Base-by-base conservation (phyloP, 35 echinoderm and acorn worm genomes). In the Holothuria glaberrima region DNA sequence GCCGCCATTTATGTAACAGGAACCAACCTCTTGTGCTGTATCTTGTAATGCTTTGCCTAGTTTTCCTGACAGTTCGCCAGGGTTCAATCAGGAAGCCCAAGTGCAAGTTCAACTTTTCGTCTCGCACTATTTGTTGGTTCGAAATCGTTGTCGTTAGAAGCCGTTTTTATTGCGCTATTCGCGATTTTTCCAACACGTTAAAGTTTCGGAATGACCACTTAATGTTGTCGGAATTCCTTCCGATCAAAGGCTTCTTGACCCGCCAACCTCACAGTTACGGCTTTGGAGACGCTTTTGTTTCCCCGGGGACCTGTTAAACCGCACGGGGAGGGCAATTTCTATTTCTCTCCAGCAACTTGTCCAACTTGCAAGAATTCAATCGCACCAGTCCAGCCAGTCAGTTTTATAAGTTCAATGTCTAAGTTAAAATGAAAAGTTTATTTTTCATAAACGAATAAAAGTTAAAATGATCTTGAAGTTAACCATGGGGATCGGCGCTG, bases 171-270 rank as follows among this genome's bases (percentile, higher is more conserved):
- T 56, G 57, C 56, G 57, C 58, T 84, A 84, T 84, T 84, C 58
- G 57, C 57, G 56, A 84, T 84, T 61, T 84, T 84, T 69, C 27
- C 57, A 63, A 61, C 80, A 84, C 80, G 80, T 84, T 33, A 84
- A 84, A 84, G 57, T 61, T 61, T 27, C 57, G 54, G 57, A 84
- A 84, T 84, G 52, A 57, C 80, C 80, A 84, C 80, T 84, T 84
- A 84, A 84, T 84, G 80, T 84, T 84, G 33, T 63, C 80, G 28
- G 80, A 22, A 61, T 29, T 27, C 21, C 13, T 36, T 24, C n/a
- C 54, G 80, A 84, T 84, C 80, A 84, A 84, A 84, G 80, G 22
- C 46, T 16, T 61, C 80, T 17, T 56, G 30, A 61, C 56, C 80
- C 56, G 80, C 80, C 58, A 84, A 84, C 58, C 33, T 84, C 57